Base-by-base conservation (phyloP, 2,113 vertebrate genomes). In the Butastur rufipennis region DNA sequence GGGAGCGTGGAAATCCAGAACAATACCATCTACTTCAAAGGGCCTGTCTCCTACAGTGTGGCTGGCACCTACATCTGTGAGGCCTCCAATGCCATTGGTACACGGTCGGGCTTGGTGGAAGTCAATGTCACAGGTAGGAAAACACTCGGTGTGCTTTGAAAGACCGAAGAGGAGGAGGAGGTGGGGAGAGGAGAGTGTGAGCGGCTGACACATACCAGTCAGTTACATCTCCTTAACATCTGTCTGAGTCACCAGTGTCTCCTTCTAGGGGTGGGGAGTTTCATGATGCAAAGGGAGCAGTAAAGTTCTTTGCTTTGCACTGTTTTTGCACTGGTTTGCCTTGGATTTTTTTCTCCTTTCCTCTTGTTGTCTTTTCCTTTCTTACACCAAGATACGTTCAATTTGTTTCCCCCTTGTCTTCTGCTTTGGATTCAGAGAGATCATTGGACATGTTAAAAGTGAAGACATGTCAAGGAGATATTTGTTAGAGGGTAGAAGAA, bases 41-140 rank as follows among this genome's bases (percentile, higher is more conserved):
- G 99, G 8, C 98, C 99, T 0, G 98, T 99, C 95, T 99, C 98
- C 94, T 99, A 99, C 50, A 99, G 98, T 61, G 92, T 99, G 82
- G 98, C 99, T 0, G 99, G 99, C 70, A 99, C 99, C 3, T 99
- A 99, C 32, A 95, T 99, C 92, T 99, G 99, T 5, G 99, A 99
- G 66, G 99, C 99, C 32, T 99, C 99, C 97, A 99, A 99, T 16
- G 96, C 98, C 96, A 99, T 99, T 19, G 99, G 99, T 32, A 99
- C 99, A 1, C 99, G 99, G 58, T 99, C 99, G 0, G 99, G 99
- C 91, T 96, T 98, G 85, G 99, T 99, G 97, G 99, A 99, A 52
- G 99, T 99, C 97, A 99, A 99, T 97, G 98, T 99, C 96, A 99
- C 99, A 98, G 99, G 99, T 99, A 99, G 97, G 99, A 96, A 36